Conservation (phyloP, 2,797 vertebrate species). For the Microctenopoma lineatum region DNA sequence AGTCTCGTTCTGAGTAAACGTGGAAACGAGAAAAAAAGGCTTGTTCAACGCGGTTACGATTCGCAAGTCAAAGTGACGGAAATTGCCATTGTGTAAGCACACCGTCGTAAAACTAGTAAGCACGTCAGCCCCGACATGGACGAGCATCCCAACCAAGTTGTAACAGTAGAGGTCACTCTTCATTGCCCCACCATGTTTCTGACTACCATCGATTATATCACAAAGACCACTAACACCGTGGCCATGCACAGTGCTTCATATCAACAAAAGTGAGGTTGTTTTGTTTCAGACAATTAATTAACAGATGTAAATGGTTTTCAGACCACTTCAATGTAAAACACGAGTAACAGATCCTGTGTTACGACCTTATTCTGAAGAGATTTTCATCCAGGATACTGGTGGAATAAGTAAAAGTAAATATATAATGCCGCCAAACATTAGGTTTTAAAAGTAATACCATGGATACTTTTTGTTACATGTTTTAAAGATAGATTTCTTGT, state of each 20-base stretch:
- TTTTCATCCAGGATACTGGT: neutral
- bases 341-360: neutral
- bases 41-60: conserved; percentile 68
- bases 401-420: too few relatives aligned
- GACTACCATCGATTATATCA: conserved; percentile 41
- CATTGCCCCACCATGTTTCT: conserved; percentile 33
- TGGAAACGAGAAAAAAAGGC: conserved; percentile 42
- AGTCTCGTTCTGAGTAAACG: conserved; percentile 25
- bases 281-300: neutral
- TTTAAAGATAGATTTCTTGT: too few relatives aligned
- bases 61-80: conserved; percentile 77
- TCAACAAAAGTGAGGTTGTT: neutral
- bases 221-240: neutral
- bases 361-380: neutral
- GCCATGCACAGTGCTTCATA: neutral
- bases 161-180: conserved; percentile 72
- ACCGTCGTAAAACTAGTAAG: conserved; percentile 77
- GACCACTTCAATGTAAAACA: neutral
- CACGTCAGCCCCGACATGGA: conserved; percentile 62
- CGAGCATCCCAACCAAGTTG: conserved; percentile 8
- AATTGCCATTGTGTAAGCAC: conserved; percentile 79
- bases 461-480: too few relatives aligned
- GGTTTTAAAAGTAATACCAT: too few relatives aligned
- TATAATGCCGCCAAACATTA: too few relatives aligned
- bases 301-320: neutral